A percentile compares a stretch with the other conserved stretches of the same genome.
These are phyloP conservation scores for Phymastichus coffea DNA, from an alignment of 1,140 invertebrate genomes.

Conservation along the genomic window DNA sequence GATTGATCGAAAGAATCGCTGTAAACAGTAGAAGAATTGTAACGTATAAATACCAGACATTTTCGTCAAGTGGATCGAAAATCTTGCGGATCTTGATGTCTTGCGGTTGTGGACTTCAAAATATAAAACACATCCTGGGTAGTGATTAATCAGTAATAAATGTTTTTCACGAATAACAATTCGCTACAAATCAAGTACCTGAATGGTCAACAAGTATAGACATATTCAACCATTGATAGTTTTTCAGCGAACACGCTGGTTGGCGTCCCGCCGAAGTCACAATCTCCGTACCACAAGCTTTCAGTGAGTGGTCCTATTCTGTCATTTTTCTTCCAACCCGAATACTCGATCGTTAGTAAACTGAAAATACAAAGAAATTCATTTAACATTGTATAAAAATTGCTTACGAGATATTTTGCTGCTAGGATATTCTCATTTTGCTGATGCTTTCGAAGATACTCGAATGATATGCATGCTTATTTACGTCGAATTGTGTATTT, in stretches of 20 bases:
- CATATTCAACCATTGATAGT: neutral
- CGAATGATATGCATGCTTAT: too few species aligned
- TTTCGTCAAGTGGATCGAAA: conserved; percentile 30
- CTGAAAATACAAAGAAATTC: too few species aligned
- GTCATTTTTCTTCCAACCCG: neutral
- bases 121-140: conserved; percentile 36
- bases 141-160: neutral
- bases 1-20: neutral
- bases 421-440: neutral
- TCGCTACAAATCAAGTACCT: neutral
- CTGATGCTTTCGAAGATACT: too few species aligned
- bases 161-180: neutral
- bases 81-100: conserved; percentile 24
- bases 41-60: conserved; percentile 28
- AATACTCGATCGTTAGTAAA: too few species aligned
- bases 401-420: neutral
- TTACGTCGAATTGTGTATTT: too few species aligned
- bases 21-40: neutral
- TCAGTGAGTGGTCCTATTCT: neutral
- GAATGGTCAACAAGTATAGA: neutral
- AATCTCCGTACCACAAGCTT: neutral
- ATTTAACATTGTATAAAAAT: too few species aligned
- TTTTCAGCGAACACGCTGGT: neutral
- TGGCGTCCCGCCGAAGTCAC: neutral
- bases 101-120: conserved; percentile 29